Conservation (phyloP, 2,113 vertebrate genomes). For the Tragelaphus buxtoni region DNA sequence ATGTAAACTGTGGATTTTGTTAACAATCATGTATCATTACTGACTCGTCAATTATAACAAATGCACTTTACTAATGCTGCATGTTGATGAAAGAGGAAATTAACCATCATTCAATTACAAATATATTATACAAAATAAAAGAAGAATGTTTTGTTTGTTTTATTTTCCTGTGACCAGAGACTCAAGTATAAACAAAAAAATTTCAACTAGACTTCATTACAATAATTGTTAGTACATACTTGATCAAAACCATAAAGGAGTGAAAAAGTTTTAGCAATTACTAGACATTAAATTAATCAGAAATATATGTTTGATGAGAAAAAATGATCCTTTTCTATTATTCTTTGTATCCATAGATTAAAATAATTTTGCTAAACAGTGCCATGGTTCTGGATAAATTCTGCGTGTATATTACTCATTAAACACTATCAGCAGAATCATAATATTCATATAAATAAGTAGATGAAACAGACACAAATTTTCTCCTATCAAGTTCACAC, state of each 20-base stretch:
- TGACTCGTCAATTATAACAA: background rate
- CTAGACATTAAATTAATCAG: background rate
- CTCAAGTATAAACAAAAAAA: background rate
- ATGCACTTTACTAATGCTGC: background rate
- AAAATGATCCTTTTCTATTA: background rate
- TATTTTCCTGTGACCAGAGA: background rate
- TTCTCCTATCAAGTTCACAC: background rate
- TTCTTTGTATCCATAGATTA: background rate
- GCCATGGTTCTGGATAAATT: background rate
- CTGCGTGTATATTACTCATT: background rate
- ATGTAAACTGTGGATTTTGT: background rate
- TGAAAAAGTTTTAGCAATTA: background rate
- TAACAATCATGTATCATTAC: background rate
- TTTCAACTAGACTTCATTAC: background rate
- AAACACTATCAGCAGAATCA: background rate
- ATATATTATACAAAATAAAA: background rate
- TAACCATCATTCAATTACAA: background rate
- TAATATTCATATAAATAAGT: background rate
- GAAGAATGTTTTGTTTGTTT: background rate
- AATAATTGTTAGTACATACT: background rate
- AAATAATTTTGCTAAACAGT: background rate
- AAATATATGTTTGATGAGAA: background rate
- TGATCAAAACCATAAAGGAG: background rate
- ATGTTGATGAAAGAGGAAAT: background rate
- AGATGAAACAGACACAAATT: background rate